Percentiles rank a stretch among this genome's conserved stretches.
phyloP scores from a whole-genome alignment of 2,888 invertebrate genomes.

The Drosophila demipolita region DNA sequence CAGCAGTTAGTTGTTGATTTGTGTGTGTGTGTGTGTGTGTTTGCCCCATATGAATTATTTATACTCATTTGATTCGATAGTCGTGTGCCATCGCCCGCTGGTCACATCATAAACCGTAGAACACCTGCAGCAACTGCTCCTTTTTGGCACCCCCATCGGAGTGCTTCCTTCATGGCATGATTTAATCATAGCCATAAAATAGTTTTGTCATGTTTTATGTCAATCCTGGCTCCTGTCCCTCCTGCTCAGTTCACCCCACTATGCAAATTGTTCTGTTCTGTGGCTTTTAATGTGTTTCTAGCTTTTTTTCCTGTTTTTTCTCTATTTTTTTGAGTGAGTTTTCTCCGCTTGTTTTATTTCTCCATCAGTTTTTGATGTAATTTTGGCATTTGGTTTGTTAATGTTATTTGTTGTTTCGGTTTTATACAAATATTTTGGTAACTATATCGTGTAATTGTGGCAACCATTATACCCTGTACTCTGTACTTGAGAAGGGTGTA shows the following conservation, averaged over 20 bases:
- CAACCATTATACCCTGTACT: slow-evolving; percentile 32
- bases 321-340: slow-evolving; percentile 5
- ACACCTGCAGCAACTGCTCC: slow-evolving; percentile 26
- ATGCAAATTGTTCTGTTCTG: slow-evolving; percentile 54
- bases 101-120: slow-evolving; percentile 44
- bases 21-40: slow-evolving; percentile 20
- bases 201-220: slow-evolving; percentile 72
- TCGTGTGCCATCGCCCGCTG: slow-evolving; percentile 39
- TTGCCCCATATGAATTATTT: slow-evolving; percentile 71
- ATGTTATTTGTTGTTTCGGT: slow-evolving; percentile 34
- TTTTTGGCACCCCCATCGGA: not conserved
- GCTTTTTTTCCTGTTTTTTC: slow-evolving; percentile 19
- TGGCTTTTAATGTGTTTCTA: slow-evolving; percentile 53
- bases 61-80: slow-evolving; percentile 75
- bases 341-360: slow-evolving; percentile 19
- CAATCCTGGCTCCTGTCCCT: not conserved
- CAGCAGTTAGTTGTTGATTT: not conserved
- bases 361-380: slow-evolving; percentile 56
- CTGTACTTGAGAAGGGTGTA: not conserved
- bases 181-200: slow-evolving; percentile 78
- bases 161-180: slow-evolving; percentile 47
- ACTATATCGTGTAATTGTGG: slow-evolving; percentile 16
- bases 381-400: slow-evolving; percentile 63
- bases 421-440: slow-evolving; percentile 49
- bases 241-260: slow-evolving; percentile 3